These are phyloP conservation scores for Sarcophaga variegata DNA, from an alignment of 2,888 invertebrate species.

Conservation along the genomic window DNA sequence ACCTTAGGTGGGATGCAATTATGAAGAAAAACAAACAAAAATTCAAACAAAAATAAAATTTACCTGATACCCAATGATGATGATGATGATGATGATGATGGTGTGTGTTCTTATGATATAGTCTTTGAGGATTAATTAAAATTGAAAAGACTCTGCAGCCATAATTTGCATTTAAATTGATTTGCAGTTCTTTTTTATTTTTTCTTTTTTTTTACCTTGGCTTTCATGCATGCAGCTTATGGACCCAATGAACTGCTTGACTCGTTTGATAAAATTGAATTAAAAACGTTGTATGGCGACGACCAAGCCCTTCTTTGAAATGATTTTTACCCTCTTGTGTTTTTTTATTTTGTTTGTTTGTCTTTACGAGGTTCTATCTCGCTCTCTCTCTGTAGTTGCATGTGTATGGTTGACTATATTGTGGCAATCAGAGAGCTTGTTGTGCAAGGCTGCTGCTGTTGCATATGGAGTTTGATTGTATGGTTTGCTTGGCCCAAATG, in stretches of 20 bases:
- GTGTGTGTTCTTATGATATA: constrained; percentile 53
- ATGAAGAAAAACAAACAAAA: background rate
- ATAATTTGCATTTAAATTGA: constrained; percentile 69
- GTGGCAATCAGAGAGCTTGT: background rate
- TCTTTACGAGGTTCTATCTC: background rate
- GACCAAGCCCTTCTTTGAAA: constrained; percentile 61
- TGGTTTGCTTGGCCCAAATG: constrained; percentile 53
- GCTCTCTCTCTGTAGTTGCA: background rate
- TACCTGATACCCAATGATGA: background rate
- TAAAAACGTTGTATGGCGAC: constrained; percentile 23
- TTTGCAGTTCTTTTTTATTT: constrained; percentile 56
- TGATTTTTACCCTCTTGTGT: background rate
- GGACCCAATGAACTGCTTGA: constrained; percentile 41
- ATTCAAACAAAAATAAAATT: background rate
- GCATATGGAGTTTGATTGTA: constrained; percentile 43
- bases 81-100: constrained; percentile 34
- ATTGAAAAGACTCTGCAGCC: constrained; percentile 43
- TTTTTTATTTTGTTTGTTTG: background rate
- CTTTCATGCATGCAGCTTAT: constrained; percentile 31
- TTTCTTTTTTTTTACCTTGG: background rate
- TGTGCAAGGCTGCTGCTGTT: constrained; percentile 19
- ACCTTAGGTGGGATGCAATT: no score
- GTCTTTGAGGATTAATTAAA: constrained; percentile 64
- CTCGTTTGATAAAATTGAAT: constrained; percentile 47
- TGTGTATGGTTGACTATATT: constrained; percentile 11